phyloP scores from a whole-genome alignment of 2,113 vertebrate species.

The Candoia aspera region DNA sequence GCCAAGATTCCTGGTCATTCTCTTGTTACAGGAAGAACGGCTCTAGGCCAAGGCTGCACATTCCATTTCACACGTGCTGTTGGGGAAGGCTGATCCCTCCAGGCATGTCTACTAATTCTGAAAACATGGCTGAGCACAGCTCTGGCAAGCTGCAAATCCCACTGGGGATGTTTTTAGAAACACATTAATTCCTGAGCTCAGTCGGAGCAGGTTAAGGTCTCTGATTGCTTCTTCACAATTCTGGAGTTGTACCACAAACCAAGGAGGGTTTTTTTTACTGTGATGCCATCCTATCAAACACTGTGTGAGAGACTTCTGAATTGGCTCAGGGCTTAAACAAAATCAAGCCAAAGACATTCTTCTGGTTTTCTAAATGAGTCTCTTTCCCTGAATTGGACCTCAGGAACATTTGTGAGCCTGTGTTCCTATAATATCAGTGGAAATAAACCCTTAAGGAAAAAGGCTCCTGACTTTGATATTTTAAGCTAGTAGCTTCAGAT shows the following conservation, averaged over 20 bases:
- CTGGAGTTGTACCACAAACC: not conserved
- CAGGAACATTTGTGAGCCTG: not conserved
- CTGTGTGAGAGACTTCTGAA: not conserved
- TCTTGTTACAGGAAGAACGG: slow-evolving; percentile 69
- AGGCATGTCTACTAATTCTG: slow-evolving; percentile 1
- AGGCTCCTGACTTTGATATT: not conserved
- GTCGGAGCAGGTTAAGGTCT: not conserved
- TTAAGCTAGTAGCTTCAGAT: not conserved
- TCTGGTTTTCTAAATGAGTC: not conserved
- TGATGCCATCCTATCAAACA: too few species aligned
- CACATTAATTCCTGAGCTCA: not conserved
- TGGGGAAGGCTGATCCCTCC: slow-evolving; percentile 36
- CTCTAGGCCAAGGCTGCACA: slow-evolving; percentile 49
- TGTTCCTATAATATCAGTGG: not conserved
- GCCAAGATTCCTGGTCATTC: slow-evolving; percentile 58
- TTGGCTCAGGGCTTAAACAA: not conserved
- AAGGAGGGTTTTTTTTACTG: not conserved
- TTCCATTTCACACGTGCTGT: slow-evolving; percentile 44
- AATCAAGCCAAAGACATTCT: not conserved
- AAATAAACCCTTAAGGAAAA: not conserved
- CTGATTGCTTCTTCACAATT: not conserved
- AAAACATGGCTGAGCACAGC: slow-evolving; percentile 27
- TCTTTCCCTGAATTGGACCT: not conserved
- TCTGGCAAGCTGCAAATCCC: slow-evolving; percentile 41
- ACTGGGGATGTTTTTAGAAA: slow-evolving; percentile 43